These are phyloP conservation scores for Smittia sp. DNA, from an alignment of 2,888 invertebrate species.

Conservation along the genomic window DNA sequence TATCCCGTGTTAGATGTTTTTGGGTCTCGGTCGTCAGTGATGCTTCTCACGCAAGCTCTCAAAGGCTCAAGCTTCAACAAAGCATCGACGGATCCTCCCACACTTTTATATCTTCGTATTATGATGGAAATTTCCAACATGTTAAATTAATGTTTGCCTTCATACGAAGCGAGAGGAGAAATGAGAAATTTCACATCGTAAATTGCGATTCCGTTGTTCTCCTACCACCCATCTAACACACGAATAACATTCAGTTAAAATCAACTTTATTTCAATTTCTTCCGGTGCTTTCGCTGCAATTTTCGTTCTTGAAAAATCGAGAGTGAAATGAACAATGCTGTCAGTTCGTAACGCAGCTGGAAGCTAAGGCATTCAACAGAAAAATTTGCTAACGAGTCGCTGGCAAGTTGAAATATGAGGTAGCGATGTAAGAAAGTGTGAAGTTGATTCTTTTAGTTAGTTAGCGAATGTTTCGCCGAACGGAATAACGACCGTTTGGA, in stretches of 20 bases:
- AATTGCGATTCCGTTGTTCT: conserved; percentile 10
- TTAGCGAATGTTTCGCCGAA: conserved; percentile 36
- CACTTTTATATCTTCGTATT: neutral
- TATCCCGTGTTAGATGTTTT: neutral
- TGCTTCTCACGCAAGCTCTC: neutral
- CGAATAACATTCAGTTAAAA: neutral
- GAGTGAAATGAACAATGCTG: neutral
- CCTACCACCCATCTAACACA: neutral
- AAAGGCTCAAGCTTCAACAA: neutral
- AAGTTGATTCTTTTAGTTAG: conserved; percentile 9
- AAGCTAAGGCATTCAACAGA: too few relatives aligned
- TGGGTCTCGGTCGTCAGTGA: neutral
- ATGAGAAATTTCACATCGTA: conserved; percentile 5
- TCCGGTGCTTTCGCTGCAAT: neutral
- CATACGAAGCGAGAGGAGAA: neutral
- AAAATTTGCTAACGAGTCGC: too few relatives aligned
- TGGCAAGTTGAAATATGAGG: neutral
- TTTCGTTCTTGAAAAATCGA: neutral
- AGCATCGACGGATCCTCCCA: neutral
- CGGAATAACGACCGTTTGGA: conserved; percentile 37
- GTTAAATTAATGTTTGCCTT: conserved; percentile 8
- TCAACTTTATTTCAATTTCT: conserved; percentile 21
- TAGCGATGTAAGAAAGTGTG: neutral
- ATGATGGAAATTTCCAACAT: conserved; percentile 4
- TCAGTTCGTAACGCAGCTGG: too few relatives aligned